Percentiles rank a stretch among this genome's conserved stretches.
Evolutionary conservation across 2,797 vertebrate genomes (phyloP).

Genomic region (Oceanodroma leucorhoa): DNA sequence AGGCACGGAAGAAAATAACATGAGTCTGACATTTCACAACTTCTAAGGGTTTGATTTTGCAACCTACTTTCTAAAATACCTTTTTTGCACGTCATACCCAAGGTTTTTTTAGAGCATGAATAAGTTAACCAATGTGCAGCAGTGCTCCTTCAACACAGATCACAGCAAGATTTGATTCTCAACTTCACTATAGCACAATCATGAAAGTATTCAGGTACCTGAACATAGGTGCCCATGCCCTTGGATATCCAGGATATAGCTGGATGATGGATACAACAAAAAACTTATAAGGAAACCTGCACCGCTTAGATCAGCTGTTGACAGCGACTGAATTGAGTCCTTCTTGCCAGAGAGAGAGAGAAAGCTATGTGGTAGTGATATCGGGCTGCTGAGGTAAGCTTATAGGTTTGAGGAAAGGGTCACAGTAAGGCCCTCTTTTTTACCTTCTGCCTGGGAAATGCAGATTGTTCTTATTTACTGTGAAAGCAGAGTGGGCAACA

Average conservation of each 20-base stretch:
- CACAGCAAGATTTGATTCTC: background rate
- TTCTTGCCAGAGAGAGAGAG: background rate
- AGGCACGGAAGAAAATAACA: slow-evolving; percentile 1
- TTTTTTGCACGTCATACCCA: background rate
- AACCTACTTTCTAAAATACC: slow-evolving; percentile 44
- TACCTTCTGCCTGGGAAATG: background rate
- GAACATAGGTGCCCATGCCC: background rate
- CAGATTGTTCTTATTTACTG: background rate
- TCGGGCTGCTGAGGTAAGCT: background rate
- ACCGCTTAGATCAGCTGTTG: background rate
- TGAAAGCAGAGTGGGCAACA: background rate
- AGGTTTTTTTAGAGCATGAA: background rate
- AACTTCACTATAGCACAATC: background rate
- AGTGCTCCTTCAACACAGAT: background rate
- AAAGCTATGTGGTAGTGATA: background rate
- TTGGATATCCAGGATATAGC: background rate
- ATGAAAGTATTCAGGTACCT: background rate
- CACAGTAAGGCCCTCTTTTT: background rate
- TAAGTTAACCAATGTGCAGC: background rate
- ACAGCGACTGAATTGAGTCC: background rate
- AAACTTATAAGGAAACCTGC: background rate
- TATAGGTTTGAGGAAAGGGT: background rate
- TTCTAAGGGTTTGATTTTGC: slow-evolving; percentile 19
- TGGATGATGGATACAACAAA: background rate
- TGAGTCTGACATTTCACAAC: slow-evolving; percentile 24